Evolutionary conservation across 1,140 invertebrate genomes (phyloP).

Genomic region (Caenorhabditis remanei): DNA sequence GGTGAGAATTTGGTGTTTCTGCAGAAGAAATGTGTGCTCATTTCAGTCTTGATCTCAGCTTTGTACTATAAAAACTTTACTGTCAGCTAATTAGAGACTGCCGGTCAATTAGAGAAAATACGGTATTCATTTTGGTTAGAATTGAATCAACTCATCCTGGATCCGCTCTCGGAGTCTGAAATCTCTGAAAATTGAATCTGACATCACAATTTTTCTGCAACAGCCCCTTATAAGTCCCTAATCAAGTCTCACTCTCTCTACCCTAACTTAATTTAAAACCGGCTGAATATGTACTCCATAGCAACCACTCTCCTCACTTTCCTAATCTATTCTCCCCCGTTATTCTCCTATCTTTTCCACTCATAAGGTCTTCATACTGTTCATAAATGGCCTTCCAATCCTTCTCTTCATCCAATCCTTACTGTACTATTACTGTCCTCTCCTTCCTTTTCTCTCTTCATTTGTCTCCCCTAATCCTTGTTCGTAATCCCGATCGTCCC

Average conservation of each 20-base stretch:
- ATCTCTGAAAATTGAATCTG: too few species aligned
- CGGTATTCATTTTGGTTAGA: too few species aligned
- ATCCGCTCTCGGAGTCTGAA: too few species aligned
- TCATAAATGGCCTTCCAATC: constrained; percentile 17
- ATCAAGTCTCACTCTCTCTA: not conserved
- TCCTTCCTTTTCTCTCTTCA: not conserved
- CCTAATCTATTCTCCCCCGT: not conserved
- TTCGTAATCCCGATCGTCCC: constrained; percentile 40
- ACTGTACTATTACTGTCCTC: constrained; percentile 25
- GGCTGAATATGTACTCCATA: not conserved
- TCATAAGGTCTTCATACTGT: constrained; percentile 25
- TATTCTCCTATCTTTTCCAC: not conserved
- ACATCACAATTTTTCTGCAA: too few species aligned
- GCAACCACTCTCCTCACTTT: constrained; percentile 7
- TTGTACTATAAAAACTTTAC: too few species aligned
- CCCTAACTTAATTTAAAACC: not conserved
- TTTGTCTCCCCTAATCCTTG: constrained; percentile 35
- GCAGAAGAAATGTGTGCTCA: too few species aligned
- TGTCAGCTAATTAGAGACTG: too few species aligned
- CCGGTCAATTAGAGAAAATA: too few species aligned
- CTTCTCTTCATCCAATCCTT: constrained; percentile 10
- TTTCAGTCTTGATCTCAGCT: too few species aligned
- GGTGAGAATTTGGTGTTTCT: too few species aligned
- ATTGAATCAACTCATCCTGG: too few species aligned
- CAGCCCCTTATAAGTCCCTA: not conserved